Evolutionary conservation across 1,140 invertebrate genomes (phyloP).

Genomic region (Frieseomelitta varia): DNA sequence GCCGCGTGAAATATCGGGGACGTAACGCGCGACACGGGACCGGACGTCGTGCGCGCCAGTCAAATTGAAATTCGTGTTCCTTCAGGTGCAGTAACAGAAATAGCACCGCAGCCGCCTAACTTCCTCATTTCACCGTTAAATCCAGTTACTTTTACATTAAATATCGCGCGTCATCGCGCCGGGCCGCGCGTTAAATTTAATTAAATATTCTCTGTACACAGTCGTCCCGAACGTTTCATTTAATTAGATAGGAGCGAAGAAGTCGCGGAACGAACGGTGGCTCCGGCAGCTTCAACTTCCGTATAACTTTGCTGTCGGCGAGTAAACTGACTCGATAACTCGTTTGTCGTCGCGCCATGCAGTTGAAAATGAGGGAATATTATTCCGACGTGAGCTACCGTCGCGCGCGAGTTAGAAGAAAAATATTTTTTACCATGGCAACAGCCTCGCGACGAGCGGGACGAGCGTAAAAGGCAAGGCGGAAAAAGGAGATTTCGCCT

Average conservation of each 20-base stretch:
- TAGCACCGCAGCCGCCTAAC: neutral
- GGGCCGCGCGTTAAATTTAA: slow-evolving; percentile 39
- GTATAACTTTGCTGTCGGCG: slow-evolving; percentile 39
- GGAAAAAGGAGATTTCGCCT: neutral
- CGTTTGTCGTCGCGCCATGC: slow-evolving; percentile 26
- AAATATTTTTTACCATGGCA: neutral
- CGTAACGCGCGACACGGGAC: neutral
- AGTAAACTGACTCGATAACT: slow-evolving; percentile 50
- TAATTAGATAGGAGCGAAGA: slow-evolving; percentile 53
- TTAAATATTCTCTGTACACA: slow-evolving; percentile 30
- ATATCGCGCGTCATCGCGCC: neutral
- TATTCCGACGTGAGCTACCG: slow-evolving; percentile 16
- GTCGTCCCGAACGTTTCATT: slow-evolving; percentile 17
- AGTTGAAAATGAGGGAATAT: slow-evolving; percentile 19
- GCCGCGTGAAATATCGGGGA: neutral
- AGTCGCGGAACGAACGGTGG: neutral
- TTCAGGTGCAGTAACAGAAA: neutral
- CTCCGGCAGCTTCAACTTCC: slow-evolving; percentile 42
- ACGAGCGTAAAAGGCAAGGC: too few species aligned
- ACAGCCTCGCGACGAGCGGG: neutral
- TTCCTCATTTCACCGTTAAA: neutral
- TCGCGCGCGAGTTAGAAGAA: neutral
- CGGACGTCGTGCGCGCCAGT: neutral
- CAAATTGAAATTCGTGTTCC: neutral
- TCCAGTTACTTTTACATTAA: neutral